Evolutionary conservation across 2,888 invertebrate genomes (phyloP), one percentile per base, ranked within the genome.

Genomic region (Alcis repandata): DNA sequence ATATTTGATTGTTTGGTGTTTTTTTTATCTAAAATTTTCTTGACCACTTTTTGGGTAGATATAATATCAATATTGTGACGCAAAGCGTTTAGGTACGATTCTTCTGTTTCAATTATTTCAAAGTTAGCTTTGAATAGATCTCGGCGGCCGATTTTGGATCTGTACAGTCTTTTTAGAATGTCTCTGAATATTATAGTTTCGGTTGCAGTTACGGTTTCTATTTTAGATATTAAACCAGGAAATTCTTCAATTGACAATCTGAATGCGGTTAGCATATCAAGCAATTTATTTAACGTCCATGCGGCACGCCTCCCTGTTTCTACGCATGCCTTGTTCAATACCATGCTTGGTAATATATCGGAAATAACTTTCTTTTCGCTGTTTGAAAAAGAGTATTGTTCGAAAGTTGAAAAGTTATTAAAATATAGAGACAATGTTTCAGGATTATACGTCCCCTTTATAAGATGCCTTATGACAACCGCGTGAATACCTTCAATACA

Each of bases 401-500:
- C 61, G 2, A 90, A 63, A 0, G 79, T 71, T 1, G 85, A 82
- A 60, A 88, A 86, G 1, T 85, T 59, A 0, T 75, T 60, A 0
- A 86, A 33, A 69, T 80, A 90, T 2, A 77, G 76, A 1, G 74
- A 59, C 11, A 79, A 59, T 10, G 88, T 58, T 2, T 52, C 33
- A 1, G 59, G 17, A 1, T 80, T 59, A 19, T 74, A 72, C 1
- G 71, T 54, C 1, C 72, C 69, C 11, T 67, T 65, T 8, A 68
- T 57, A 20, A 90, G 41, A n/a, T 81, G 71, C 1, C 87, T 80
- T 45, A 90, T 68, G 2, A 90, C 72, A 2, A 83, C 83, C 0
- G 85, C 84, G 43, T 90, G 90, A 13, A 90, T 69, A 1, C 88
- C 88, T 73, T 90, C 90, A 0, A 33, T 36, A 60, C 88, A 90